Evolutionary conservation across 2,888 invertebrate genomes (phyloP).

Genomic region (Tortrix viridana): DNA sequence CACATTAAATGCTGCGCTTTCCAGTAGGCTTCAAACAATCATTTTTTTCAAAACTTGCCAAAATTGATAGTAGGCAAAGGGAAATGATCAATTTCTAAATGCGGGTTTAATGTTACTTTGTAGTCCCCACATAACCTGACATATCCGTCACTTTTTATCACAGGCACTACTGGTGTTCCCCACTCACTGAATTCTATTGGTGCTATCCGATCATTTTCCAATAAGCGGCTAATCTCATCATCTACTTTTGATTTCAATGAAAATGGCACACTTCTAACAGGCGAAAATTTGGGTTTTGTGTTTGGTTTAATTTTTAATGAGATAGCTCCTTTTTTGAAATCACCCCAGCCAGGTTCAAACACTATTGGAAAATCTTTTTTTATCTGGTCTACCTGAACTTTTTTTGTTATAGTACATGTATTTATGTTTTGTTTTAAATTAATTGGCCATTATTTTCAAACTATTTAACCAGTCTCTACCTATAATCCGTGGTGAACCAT

Average conservation of each 20-base stretch:
- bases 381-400: neutral
- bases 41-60: slow-evolving; percentile 8
- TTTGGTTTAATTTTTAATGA: slow-evolving; percentile 11
- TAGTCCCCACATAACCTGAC: slow-evolving; percentile 12
- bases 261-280: slow-evolving; percentile 2
- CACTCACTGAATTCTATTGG: slow-evolving; percentile 13
- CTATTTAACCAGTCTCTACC: slow-evolving; percentile 5
- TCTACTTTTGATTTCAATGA: slow-evolving; percentile 13
- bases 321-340: slow-evolving; percentile 3
- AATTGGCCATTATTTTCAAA: slow-evolving; percentile 10
- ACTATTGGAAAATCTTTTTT: slow-evolving; percentile 7
- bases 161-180: slow-evolving; percentile 8
- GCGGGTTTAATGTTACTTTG: slow-evolving; percentile 9
- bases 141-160: slow-evolving; percentile 2
- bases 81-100: slow-evolving; percentile 5
- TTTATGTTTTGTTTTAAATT: slow-evolving; percentile 5
- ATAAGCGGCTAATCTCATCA: slow-evolving; percentile 1
- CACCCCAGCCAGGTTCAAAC: slow-evolving; percentile 11
- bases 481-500: slow-evolving; percentile 5
- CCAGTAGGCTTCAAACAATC: too few relatives aligned
- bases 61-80: slow-evolving; percentile 2
- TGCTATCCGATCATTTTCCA: slow-evolving; percentile 9
- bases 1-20: too few relatives aligned
- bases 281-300: slow-evolving; percentile 5
- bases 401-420: neutral